These are phyloP conservation scores for Paracentrotus lividus DNA, from an alignment of 53 echinoderm and acorn worm species.

Conservation along the genomic window DNA sequence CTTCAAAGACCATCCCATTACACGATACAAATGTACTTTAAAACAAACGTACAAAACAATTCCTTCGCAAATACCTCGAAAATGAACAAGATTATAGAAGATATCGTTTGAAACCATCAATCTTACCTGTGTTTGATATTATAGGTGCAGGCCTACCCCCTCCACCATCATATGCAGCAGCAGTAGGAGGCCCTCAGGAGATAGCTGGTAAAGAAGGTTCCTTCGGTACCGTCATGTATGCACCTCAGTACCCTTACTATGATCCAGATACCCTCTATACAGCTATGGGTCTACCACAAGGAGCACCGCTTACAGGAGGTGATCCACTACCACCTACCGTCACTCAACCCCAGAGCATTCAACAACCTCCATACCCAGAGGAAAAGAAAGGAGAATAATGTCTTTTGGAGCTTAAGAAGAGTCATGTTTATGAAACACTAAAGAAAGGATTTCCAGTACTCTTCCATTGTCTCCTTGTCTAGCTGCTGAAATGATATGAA, in stretches of 20 bases:
- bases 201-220: slow-evolving; percentile 70
- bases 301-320: not conserved
- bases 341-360: not conserved
- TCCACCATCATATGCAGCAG: slow-evolving; percentile 75
- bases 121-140: not conserved
- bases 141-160: slow-evolving; percentile 51
- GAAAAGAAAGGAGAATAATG: not conserved
- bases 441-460: not conserved
- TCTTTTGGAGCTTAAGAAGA: not conserved
- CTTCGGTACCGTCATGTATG: slow-evolving; percentile 79
- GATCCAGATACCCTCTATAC: slow-evolving; percentile 61
- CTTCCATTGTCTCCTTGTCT: too few relatives aligned
- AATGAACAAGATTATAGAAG: too few relatives aligned
- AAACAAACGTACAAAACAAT: not conserved
- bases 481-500: too few relatives aligned
- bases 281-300: slow-evolving; percentile 51
- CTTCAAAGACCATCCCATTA: not conserved
- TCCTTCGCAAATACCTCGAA: too few relatives aligned
- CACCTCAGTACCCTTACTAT: slow-evolving; percentile 83
- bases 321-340: not conserved
- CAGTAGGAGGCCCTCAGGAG: slow-evolving; percentile 73
- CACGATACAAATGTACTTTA: not conserved
- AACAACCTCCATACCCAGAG: not conserved
- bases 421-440: not conserved
- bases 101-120: too few relatives aligned